Conservation (phyloP, 1,140 invertebrate genomes). For the Glomeris maerens region DNA sequence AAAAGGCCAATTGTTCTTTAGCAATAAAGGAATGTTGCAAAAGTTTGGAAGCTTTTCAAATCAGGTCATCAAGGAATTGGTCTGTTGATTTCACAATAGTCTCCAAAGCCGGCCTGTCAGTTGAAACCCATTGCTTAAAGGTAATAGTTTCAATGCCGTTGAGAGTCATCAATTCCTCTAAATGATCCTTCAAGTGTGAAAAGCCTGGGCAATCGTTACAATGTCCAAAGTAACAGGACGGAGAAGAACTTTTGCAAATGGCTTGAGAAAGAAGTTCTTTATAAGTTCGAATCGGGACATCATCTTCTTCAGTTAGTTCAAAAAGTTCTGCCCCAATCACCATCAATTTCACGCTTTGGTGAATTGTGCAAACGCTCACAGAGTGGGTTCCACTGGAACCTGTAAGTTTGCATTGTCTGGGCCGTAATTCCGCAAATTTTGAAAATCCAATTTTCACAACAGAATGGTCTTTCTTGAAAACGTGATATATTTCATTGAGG, state of each 20-base stretch:
- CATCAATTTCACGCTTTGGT: conserved; percentile 22
- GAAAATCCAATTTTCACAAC: conserved; percentile 12
- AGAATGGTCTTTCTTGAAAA: conserved; percentile 11
- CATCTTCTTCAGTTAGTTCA: neutral
- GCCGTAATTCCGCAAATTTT: conserved; percentile 8
- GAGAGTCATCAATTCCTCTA: no score
- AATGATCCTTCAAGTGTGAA: conserved; percentile 9
- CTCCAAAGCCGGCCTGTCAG: no score
- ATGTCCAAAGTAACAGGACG: conserved; percentile 11
- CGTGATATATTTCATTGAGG: conserved; percentile 10
- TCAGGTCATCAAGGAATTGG: no score
- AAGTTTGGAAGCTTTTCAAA: no score
- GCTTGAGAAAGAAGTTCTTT: conserved; percentile 14
- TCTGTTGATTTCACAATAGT: no score
- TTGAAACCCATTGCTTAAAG: no score
- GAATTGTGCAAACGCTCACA: conserved; percentile 18
- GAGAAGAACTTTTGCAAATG: conserved; percentile 10
- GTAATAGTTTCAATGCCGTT: no score
- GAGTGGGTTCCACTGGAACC: conserved; percentile 12
- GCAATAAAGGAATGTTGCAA: no score
- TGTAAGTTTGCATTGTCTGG: conserved; percentile 1
- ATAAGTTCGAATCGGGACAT: conserved; percentile 6
- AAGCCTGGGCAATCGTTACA: conserved; percentile 14
- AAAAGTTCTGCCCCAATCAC: no score
- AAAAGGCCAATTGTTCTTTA: conserved; percentile 6